Evolutionary conservation across 1,140 invertebrate genomes (phyloP).

Genomic region (Armadillidium nasatum): DNA sequence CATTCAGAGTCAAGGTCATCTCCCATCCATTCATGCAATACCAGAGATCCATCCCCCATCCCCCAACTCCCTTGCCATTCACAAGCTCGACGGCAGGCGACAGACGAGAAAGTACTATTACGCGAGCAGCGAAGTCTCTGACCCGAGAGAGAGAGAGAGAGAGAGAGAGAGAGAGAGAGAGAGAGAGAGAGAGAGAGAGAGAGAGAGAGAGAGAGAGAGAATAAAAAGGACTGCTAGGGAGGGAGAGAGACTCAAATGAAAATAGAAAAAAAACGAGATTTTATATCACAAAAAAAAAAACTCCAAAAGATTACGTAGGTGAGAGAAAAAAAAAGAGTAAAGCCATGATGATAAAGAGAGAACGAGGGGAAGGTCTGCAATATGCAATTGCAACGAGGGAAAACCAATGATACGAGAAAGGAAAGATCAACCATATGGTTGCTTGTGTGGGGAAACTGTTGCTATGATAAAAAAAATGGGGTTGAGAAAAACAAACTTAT

Average conservation of each 20-base stretch:
- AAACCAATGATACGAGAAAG: background rate
- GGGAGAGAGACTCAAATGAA: too few species aligned
- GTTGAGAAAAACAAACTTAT: background rate
- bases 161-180: background rate
- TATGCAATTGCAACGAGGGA: background rate
- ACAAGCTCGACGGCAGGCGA: background rate
- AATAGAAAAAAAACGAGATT: too few species aligned
- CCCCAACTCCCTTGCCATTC: background rate
- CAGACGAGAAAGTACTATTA: background rate
- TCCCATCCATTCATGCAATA: background rate
- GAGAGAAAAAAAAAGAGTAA: too few species aligned
- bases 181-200: background rate
- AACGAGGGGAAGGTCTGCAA: background rate
- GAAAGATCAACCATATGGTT: background rate
- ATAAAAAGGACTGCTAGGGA: too few species aligned
- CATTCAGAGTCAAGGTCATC: background rate
- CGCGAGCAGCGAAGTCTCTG: background rate
- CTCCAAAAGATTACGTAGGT: too few species aligned
- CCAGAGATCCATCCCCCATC: background rate
- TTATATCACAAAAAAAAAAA: too few species aligned
- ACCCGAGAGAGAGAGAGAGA: background rate
- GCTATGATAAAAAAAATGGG: background rate
- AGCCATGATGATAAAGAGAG: background rate
- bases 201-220: slow-evolving; percentile 7
- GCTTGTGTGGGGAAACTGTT: background rate